Base-by-base conservation (phyloP, 2,113 vertebrate genomes). In the Poeciliopsis prolifica region DNA sequence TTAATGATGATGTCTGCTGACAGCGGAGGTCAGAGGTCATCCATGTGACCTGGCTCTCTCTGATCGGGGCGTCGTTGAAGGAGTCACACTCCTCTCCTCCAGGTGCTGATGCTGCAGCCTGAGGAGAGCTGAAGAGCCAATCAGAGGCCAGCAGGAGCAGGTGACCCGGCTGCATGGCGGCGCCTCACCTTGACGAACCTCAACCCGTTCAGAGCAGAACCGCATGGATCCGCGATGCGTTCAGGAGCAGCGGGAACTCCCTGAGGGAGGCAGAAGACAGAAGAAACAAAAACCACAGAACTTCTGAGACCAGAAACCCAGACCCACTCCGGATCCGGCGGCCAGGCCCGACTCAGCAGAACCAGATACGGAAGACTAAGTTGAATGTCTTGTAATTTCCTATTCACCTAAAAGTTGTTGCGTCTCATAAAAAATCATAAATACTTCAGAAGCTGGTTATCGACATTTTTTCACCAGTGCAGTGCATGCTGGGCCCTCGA, bases 51-150 rank as follows among this genome's bases (percentile, higher is more conserved):
- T 63, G 81, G 7, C 24, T 10, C 24, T 6, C 51, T n/a, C 22
- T 28, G 28, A 58, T 58, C 7, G 10, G 19, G 51, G 1, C 7
- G 22, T n/a, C 10, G 8, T 11, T 58, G 22, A n/a, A 9, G 2
- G 7, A 54, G 7, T 54, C 51, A 54, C 22, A 22, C 51, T 3
- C 3, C 51, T 58, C 22, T n/a, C 9, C 22, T 54, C 22, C 15
- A 17, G 51, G 7, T 11, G 10, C 24, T 54, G 51, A 54, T 54
- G 22, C 24, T 54, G 3, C 22, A n/a, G 19, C 24, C 15, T 54
- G 6, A 22, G 2, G 54, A 60, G 75, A 73, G 44, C 75, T 54
- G 86, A 81, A 73, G 73, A 54, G 63, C 29, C 42, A 71, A 82
- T 79, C 69, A 83, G 75, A 85, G 62, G 30, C 15, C 30, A 35